These are phyloP conservation scores for Brachymystax lenok DNA, from an alignment of 2,797 vertebrate species.

Conservation along the genomic window DNA sequence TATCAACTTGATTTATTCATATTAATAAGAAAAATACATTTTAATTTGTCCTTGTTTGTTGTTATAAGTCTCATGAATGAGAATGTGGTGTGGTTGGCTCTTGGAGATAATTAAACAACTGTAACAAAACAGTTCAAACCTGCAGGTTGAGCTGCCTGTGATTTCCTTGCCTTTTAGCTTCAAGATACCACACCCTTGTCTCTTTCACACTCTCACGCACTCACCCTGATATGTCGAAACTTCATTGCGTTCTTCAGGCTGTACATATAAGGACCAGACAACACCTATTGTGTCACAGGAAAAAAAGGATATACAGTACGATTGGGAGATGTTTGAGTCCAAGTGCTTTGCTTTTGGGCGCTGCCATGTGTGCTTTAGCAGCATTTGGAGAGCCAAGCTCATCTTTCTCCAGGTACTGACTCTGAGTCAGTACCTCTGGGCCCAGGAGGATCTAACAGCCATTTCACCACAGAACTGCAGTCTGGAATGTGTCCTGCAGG, in stretches of 20 bases:
- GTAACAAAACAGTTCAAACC: constrained; percentile 26
- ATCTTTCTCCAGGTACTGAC: constrained; percentile 41
- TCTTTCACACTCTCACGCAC: constrained; percentile 17
- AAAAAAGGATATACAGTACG: background rate
- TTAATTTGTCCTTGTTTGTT: background rate
- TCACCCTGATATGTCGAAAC: background rate
- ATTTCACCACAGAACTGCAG: constrained; percentile 51
- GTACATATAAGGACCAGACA: background rate
- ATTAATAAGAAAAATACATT: background rate
- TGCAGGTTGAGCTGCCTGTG: background rate
- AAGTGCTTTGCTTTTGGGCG: background rate
- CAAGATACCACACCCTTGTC: constrained; percentile 65
- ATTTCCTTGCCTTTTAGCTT: constrained; percentile 42
- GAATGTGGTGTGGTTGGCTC: background rate
- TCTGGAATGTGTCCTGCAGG: constrained; percentile 70
- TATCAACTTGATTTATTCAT: background rate
- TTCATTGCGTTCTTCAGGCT: background rate
- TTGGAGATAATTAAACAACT: background rate
- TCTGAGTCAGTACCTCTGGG: background rate
- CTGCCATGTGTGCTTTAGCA: constrained; percentile 24
- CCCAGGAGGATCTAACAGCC: constrained; percentile 18
- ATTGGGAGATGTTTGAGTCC: background rate
- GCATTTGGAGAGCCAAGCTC: constrained; percentile 59
- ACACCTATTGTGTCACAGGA: background rate
- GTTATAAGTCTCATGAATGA: background rate